Evolutionary conservation across 2,888 invertebrate genomes (phyloP), one percentile per base, ranked within the genome.

Genomic region (Steinernema carpocapsae): DNA sequence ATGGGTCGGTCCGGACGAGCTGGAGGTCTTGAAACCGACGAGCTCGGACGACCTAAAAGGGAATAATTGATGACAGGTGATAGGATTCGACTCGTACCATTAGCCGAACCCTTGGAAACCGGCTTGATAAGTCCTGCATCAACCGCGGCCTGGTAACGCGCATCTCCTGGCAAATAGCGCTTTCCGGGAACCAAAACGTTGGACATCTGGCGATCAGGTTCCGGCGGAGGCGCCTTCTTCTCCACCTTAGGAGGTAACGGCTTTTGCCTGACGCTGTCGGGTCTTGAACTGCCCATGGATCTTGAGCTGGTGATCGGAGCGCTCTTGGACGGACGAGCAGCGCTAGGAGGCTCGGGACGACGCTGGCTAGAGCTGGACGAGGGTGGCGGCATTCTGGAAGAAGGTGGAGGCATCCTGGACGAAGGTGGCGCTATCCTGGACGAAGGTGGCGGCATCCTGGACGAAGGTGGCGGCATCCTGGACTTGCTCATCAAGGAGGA

Each of bases 111-210:
- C 10, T 37, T 37, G 14, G 56, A n/a, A 1, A 6, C 17, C 14
- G 32, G 32, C 32, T 64, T 29, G 29, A 64, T 17, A 32, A 32
- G 32, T 4, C 64, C 64, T 29, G 51, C 71, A 4, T 32, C 70
- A 46, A 72, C 70, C 12, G 71, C 71, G 12, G 71, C 76, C 59
- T 82, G 77, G 78, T 82, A 83, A n/a, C 84, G 75, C 4, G 82
- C 76, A 71, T 84, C 84, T 22, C 83, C 82, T 4, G 84, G 84
- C 32, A 84, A 74, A 74, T 82, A 81, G 12, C 79, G 71, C 42
- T 71, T 76, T 45, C 79, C 72, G 4, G 71, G 52, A 19, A 76
- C 59, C 46, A 42, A 32, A 6, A 52, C 74, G 22, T 24, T 46
- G 52, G n/a, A 10, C 26, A 52, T 7, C 4, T 32, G 24, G 7